Evolutionary conservation across 92 coral and sea anemone species (phyloP), one percentile per base, ranked within the genome.

Genomic region (Phenganax subtilis): DNA sequence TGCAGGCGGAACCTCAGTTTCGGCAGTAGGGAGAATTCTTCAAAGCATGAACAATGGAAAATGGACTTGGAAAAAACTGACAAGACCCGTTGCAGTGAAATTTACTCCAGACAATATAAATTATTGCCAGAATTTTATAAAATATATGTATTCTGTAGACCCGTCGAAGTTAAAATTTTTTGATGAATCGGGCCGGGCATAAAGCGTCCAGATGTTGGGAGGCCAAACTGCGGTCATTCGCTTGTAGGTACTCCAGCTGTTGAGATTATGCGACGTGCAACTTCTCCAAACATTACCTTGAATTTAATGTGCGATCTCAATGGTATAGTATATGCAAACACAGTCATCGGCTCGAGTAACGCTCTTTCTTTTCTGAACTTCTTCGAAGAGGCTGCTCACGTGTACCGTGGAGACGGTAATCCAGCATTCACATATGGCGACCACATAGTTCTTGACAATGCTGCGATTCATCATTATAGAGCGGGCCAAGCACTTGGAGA

Each of bases 101-200:
- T 80, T 74, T 44, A 80, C 20, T 37, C 47, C 47, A 37, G 80
- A 62, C 60, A 81, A 88, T 25, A 7, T 86, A 31, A 44, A 55
- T 57, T 88, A 88, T 57, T 88, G 91, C 57, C 89, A 88, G 60
- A 60, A 85, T 25, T 88, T 47, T 86, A 54, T 85, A 9, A 27
- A 88, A 55, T 85, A 77, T 75, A 71, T 88, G 14, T 54, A 63
- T 59, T 57, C 85, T 51, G 55, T 88, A 17, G 60, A 82, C 52
- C 86, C 82, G 11, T 28, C 54, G 12, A 64, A 62, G 15, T 67
- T 72, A 17, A 11, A 11, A 17, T 65, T 65, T 17, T 65, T 65
- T 65, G 71, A 65, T 65, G 71, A 65, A 17, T 10, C n/a, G 10
- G 27, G 71, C 10, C n/a, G n/a, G n/a, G n/a, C n/a, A 17, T 65